A percentile compares a stretch with the other conserved stretches of the same genome.
Evolutionary conservation across 2,888 invertebrate genomes (phyloP).

Genomic region (Actias luna): DNA sequence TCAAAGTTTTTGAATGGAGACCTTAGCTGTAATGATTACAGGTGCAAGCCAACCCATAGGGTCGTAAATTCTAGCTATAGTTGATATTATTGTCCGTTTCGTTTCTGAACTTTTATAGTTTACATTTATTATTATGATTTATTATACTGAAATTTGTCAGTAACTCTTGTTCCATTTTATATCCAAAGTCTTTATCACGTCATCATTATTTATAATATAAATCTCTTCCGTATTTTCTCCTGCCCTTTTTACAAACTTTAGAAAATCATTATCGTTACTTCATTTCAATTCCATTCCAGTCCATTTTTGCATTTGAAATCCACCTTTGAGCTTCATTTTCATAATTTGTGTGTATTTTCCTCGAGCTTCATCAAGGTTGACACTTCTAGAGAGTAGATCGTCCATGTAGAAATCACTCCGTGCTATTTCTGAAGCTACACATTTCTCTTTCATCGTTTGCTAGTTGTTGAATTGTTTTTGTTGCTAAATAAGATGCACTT

Average conservation of each 20-base stretch:
- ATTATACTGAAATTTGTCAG: background rate
- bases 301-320: background rate
- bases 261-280: background rate
- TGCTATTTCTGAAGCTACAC: background rate
- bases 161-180: background rate
- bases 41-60: slow-evolving; percentile 42
- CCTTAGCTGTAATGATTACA: slow-evolving; percentile 31
- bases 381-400: too few species aligned
- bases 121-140: background rate
- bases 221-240: background rate
- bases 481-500: slow-evolving; percentile 8
- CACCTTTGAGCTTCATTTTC: background rate
- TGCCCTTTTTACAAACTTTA: background rate
- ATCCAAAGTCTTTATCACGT: background rate
- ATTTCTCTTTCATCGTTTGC: background rate
- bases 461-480: slow-evolving; percentile 16
- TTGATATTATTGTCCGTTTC: slow-evolving; percentile 39
- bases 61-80: slow-evolving; percentile 37
- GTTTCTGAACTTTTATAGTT: slow-evolving; percentile 26
- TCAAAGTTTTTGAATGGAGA: slow-evolving; percentile 42
- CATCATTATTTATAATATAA: background rate
- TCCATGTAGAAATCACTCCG: too few species aligned
- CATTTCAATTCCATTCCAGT: too few species aligned
- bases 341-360: background rate
- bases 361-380: too few species aligned